A percentile compares a stretch with the other conserved stretches of the same genome.
These are phyloP conservation scores for Chiridota heheva DNA, from an alignment of 35 echinoderm and acorn worm genomes.

Conservation along the genomic window DNA sequence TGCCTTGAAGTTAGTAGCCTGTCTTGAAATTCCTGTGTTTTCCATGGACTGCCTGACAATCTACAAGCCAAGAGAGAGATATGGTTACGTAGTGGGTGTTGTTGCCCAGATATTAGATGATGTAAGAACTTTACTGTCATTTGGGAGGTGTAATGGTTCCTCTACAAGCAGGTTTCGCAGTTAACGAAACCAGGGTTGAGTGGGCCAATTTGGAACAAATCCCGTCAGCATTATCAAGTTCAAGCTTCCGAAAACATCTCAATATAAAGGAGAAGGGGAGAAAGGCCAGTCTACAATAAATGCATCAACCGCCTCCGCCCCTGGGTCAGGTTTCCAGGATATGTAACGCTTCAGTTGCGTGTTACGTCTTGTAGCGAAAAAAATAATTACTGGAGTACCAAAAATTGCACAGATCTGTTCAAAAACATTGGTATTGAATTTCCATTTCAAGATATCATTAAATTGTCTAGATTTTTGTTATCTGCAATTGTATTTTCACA, in stretches of 20 bases:
- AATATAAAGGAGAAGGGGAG: conserved; percentile 38
- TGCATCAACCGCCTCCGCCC: conserved; percentile 43
- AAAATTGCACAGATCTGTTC: not conserved
- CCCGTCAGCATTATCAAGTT: conserved; percentile 50
- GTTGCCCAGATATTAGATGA: conserved; percentile 7
- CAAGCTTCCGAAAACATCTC: conserved; percentile 51
- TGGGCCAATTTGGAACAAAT: conserved; percentile 84
- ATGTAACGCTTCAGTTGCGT: conserved; percentile 47
- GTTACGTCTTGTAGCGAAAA: conserved; percentile 45
- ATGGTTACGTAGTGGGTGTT: conserved; percentile 9
- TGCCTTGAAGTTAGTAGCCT: too few species aligned
- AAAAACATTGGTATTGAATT: not conserved
- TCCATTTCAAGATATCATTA: conserved; percentile 18
- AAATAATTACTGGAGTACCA: conserved; percentile 2
- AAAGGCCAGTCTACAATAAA: conserved; percentile 60
- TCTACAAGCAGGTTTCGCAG: conserved; percentile 30
- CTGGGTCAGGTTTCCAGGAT: conserved; percentile 74
- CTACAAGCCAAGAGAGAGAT: conserved; percentile 31
- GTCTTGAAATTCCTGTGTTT: conserved; percentile 28
- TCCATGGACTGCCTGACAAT: conserved; percentile 28
- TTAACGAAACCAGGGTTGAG: conserved; percentile 71
- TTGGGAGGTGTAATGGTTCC: conserved; percentile 5
- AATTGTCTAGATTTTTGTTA: conserved; percentile 5
- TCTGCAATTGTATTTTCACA: not conserved
- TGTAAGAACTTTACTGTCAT: not conserved